Evolutionary conservation across 2,113 vertebrate genomes (phyloP).

Genomic region (Suncus etruscus): DNA sequence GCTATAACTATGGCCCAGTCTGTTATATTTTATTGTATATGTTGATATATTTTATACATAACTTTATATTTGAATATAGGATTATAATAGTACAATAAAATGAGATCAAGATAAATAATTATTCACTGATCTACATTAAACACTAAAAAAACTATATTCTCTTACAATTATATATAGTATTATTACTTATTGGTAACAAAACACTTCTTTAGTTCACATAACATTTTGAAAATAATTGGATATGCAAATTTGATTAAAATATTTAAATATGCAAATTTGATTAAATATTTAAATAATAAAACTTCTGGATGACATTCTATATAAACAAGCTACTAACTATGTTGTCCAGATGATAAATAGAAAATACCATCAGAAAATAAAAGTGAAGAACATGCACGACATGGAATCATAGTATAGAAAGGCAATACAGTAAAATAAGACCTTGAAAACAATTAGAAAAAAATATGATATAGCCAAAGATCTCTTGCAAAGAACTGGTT

Average conservation of each 20-base stretch:
- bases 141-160: conserved; percentile 14
- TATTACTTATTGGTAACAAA: conserved; percentile 50
- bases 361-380: conserved; percentile 70
- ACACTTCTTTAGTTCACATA: conserved; percentile 52
- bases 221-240: conserved; percentile 61
- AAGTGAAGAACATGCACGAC: conserved; percentile 70
- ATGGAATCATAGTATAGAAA: conserved; percentile 56
- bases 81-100: not conserved
- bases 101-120: conserved; percentile 19
- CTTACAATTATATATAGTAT: conserved; percentile 31
- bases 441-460: conserved; percentile 64
- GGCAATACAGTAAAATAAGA: conserved; percentile 69
- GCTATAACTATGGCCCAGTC: too few species aligned
- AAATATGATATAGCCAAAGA: conserved; percentile 63
- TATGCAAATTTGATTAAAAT: conserved; percentile 39
- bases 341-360: conserved; percentile 78
- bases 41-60: not conserved
- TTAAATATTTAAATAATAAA: conserved; percentile 57
- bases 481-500: conserved; percentile 77
- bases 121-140: conserved; percentile 24
- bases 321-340: conserved; percentile 69
- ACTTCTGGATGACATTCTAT: conserved; percentile 63
- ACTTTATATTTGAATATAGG: conserved; percentile 28
- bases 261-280: conserved; percentile 46
- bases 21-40: conserved; percentile 3